A percentile compares a stretch with the other conserved stretches of the same genome.
These are phyloP conservation scores for Dendrolimus pini DNA, from an alignment of 2,888 invertebrate genomes.

Conservation along the genomic window DNA sequence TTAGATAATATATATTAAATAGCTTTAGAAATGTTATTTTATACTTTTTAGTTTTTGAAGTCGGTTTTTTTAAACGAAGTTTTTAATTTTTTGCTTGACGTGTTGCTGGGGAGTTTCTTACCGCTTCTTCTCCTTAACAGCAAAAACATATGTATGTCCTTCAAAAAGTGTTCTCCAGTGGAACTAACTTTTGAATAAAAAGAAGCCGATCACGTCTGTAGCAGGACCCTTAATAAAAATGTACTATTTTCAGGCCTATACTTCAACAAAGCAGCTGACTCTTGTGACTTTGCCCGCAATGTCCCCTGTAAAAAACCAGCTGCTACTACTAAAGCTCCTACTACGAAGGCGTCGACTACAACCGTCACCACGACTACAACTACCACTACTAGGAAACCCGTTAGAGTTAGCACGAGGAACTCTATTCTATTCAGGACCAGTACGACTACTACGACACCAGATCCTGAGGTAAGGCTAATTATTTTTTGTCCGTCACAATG, in stretches of 20 bases:
- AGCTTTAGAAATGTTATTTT: no score
- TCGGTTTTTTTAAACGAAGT: no score
- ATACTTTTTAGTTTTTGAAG: no score
- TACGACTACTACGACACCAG: slow-evolving; percentile 50
- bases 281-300: slow-evolving; percentile 94
- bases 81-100: no score
- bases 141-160: no score
- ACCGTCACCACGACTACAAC: slow-evolving; percentile 53
- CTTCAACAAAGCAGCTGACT: slow-evolving; percentile 94
- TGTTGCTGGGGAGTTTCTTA: no score
- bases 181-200: no score
- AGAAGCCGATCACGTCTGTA: no score
- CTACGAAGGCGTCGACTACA: slow-evolving; percentile 43
- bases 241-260: slow-evolving; percentile 77
- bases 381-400: slow-evolving; percentile 56
- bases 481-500: background rate
- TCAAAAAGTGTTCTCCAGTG: no score
- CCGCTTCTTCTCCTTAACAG: no score
- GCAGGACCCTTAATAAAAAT: no score
- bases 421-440: slow-evolving; percentile 55
- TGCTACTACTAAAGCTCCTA: slow-evolving; percentile 68
- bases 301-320: slow-evolving; percentile 85
- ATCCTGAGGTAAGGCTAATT: slow-evolving; percentile 40
- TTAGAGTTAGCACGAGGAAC: slow-evolving; percentile 60
- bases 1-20: no score